Evolutionary conservation across 2,888 invertebrate species (phyloP).

Genomic region (Standfussiana lucernea): DNA sequence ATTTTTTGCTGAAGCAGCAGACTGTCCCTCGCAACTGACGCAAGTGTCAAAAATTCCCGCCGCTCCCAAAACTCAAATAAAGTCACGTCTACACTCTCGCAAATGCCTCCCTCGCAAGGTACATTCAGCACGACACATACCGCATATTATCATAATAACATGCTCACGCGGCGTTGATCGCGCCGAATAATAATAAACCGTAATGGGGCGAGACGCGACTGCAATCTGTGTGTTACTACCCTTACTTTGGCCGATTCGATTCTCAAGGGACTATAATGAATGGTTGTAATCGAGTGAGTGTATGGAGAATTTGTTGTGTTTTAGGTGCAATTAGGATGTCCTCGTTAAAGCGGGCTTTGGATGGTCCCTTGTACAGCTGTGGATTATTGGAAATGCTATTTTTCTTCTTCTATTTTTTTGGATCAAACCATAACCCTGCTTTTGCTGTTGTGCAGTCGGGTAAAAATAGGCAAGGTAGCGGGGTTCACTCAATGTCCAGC

Average conservation of each 20-base stretch:
- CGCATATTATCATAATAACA: slow-evolving; percentile 73
- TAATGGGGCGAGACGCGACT: slow-evolving; percentile 71
- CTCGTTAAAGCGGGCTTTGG: slow-evolving; percentile 7
- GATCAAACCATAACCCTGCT: not conserved
- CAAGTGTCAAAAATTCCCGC: slow-evolving; percentile 16
- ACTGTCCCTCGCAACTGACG: not conserved
- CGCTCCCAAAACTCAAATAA: slow-evolving; percentile 42
- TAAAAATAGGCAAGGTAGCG: not conserved
- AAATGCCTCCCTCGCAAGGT: slow-evolving; percentile 21
- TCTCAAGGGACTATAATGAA: slow-evolving; percentile 62
- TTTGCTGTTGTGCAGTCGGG: not conserved
- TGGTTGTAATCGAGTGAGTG: slow-evolving; percentile 34
- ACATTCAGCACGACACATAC: slow-evolving; percentile 43
- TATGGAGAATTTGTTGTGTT: slow-evolving; percentile 14
- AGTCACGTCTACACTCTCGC: slow-evolving; percentile 30
- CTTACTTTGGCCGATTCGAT: slow-evolving; percentile 47
- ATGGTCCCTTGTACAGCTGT: not conserved
- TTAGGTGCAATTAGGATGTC: slow-evolving; percentile 2
- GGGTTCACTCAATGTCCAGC: not conserved
- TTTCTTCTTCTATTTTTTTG: not conserved
- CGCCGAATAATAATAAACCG: slow-evolving; percentile 75
- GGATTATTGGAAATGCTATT: no score
- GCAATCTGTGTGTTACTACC: slow-evolving; percentile 58
- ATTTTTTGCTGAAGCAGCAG: not conserved
- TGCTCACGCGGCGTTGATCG: slow-evolving; percentile 64